Evolutionary conservation across 2,797 vertebrate genomes (phyloP).

Genomic region (Heterohyrax brucei): DNA sequence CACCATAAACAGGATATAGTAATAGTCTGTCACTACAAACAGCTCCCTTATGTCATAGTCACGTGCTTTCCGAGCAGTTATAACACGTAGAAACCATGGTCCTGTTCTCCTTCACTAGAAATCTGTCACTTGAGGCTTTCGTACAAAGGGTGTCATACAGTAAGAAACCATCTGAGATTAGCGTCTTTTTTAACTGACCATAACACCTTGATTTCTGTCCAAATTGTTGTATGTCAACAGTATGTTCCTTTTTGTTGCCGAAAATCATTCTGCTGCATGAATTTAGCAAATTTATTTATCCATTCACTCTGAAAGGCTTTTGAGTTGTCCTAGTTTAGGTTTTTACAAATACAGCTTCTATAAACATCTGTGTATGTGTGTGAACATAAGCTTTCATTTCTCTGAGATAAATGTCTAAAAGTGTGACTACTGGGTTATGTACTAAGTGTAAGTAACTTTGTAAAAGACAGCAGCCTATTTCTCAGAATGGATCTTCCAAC

Average conservation of each 20-base stretch:
- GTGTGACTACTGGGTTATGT: neutral
- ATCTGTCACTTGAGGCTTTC: neutral
- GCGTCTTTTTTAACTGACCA: neutral
- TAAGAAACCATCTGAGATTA: neutral
- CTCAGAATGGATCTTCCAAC: neutral
- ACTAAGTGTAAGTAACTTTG: neutral
- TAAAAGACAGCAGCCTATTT: neutral
- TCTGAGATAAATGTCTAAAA: neutral
- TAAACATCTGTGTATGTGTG: neutral
- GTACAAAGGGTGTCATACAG: neutral
- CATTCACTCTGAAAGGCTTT: neutral
- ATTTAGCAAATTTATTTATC: neutral
- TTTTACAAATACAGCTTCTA: neutral
- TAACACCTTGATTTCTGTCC: neutral
- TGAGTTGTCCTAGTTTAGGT: neutral
- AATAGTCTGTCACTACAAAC: neutral
- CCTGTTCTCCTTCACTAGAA: neutral
- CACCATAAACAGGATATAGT: neutral
- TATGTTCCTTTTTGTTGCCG: neutral
- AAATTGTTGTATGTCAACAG: neutral
- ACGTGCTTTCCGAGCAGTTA: neutral
- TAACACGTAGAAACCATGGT: neutral
- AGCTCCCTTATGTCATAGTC: neutral
- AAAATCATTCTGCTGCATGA: neutral
- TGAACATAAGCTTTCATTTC: neutral